Evolutionary conservation across 2,888 invertebrate genomes (phyloP), one percentile per base, ranked within the genome.

Genomic region (Pachymerium ferrugineum): DNA sequence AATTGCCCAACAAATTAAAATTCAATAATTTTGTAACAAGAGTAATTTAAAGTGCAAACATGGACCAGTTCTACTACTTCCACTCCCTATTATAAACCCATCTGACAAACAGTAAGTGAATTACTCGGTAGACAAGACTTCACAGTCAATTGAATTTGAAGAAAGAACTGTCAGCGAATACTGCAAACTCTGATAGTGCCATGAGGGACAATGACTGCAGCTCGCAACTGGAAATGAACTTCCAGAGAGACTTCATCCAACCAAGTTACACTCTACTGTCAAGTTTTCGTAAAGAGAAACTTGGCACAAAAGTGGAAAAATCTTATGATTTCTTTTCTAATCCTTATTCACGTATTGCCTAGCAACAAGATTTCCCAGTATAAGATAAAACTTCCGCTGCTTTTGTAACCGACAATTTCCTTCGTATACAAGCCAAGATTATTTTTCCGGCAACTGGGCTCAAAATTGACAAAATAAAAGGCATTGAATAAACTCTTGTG

Each of bases 131-230:
- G 47, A 47, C 16, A 47, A 47, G 47, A 14, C 19, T n/a, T 47
- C 47, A 8, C 47, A 47, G 4, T n/a, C 47, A 47, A 47, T n/a
- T n/a, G n/a, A n/a, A n/a, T 47, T 47, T 47, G 47, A 47, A n/a
- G 47, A 47, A 47, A 47, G 47, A 47, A 47, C 47, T 47, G 47
- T 47, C 47, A 47, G 47, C 47, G 47, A 47, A 47, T 19, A 47
- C 47, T 16, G 19, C 47, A 47, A 47, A 47, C 19, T 47, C 22
- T 47, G 47, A 47, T 47, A 47, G 16, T 16, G 47, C 47, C 19
- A 47, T 16, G 47, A 47, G 47, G 47, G 47, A 47, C 6, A 47
- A 47, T 19, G 47, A 19, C 19, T 47, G n/a, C 22, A 47, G 47
- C 6, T 8, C 19, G 47, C 19, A 47, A 22, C 47, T 47, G 16